Evolutionary conservation across 2,888 invertebrate genomes (phyloP).

Genomic region (Tethea ocularis): DNA sequence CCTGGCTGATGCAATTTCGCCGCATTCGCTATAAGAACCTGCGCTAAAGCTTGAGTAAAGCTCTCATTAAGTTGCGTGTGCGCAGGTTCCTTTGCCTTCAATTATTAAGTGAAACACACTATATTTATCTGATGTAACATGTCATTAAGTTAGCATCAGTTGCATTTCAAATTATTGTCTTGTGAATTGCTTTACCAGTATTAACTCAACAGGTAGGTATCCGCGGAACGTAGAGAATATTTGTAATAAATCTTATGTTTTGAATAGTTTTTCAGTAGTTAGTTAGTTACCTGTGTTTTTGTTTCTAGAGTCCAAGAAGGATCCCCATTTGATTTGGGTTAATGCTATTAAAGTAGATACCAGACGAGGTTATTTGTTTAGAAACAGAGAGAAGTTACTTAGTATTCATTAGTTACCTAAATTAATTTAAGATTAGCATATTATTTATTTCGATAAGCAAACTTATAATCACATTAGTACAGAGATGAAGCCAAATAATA

Average conservation of each 20-base stretch:
- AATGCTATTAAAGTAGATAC: too few relatives aligned
- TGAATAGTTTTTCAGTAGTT: too few relatives aligned
- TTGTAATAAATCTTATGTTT: too few relatives aligned
- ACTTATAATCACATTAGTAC: too few relatives aligned
- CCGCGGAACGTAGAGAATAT: neutral
- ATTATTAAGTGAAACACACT: neutral
- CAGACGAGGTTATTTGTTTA: too few relatives aligned
- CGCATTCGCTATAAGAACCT: constrained; percentile 35
- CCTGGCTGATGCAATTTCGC: constrained; percentile 48
- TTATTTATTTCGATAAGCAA: too few relatives aligned
- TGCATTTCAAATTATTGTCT: neutral
- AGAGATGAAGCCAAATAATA: too few relatives aligned
- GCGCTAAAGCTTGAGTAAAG: constrained; percentile 18
- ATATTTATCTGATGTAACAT: constrained; percentile 50
- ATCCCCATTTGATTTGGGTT: neutral
- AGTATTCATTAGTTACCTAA: too few relatives aligned
- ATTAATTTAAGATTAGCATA: too few relatives aligned
- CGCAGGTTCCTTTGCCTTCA: constrained; percentile 7
- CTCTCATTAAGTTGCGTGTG: constrained; percentile 27
- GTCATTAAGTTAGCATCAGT: constrained; percentile 41
- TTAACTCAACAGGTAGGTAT: neutral
- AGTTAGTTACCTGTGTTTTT: neutral
- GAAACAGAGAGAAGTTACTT: too few relatives aligned
- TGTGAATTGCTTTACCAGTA: neutral
- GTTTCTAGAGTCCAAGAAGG: neutral